Evolutionary conservation across 2,797 vertebrate species (phyloP).

Genomic region (Dicrostonyx torquatus): DNA sequence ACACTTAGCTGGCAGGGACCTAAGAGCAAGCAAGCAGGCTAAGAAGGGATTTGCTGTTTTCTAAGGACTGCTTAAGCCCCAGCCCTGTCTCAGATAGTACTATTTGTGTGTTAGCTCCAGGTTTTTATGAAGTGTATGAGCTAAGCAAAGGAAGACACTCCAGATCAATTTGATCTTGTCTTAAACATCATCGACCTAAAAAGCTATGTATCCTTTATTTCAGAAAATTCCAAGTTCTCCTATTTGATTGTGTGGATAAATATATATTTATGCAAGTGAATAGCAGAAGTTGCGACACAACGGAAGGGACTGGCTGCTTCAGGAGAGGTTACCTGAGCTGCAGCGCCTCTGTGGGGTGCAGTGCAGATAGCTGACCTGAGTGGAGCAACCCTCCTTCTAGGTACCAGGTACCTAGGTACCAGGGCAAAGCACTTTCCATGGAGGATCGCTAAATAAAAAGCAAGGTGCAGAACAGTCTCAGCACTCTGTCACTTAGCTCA

Average conservation of each 20-base stretch:
- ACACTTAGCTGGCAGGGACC: constrained; percentile 79
- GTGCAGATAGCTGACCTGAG: not conserved
- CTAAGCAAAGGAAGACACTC: constrained; percentile 79
- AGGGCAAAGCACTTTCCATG: not conserved
- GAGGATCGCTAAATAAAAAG: not conserved
- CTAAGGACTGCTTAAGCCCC: constrained; percentile 79
- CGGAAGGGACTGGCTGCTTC: not conserved
- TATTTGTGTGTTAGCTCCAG: constrained; percentile 76
- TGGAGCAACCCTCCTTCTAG: not conserved
- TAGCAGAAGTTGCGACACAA: not conserved
- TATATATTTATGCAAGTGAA: not conserved
- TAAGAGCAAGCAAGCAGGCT: constrained; percentile 83
- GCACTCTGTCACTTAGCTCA: not conserved
- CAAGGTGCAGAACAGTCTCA: not conserved
- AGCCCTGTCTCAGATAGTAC: constrained; percentile 78
- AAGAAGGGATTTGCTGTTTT: constrained; percentile 57
- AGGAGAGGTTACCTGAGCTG: not conserved
- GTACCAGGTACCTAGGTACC: not conserved
- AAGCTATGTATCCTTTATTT: not conserved
- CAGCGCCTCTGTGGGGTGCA: not conserved
- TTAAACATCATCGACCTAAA: constrained; percentile 77
- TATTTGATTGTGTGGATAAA: not conserved
- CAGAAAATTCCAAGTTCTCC: not conserved
- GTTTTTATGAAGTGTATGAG: constrained; percentile 80
- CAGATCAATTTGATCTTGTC: constrained; percentile 79